Evolutionary conservation across 1,140 invertebrate genomes (phyloP).

Genomic region (Cherax quadricarinatus): DNA sequence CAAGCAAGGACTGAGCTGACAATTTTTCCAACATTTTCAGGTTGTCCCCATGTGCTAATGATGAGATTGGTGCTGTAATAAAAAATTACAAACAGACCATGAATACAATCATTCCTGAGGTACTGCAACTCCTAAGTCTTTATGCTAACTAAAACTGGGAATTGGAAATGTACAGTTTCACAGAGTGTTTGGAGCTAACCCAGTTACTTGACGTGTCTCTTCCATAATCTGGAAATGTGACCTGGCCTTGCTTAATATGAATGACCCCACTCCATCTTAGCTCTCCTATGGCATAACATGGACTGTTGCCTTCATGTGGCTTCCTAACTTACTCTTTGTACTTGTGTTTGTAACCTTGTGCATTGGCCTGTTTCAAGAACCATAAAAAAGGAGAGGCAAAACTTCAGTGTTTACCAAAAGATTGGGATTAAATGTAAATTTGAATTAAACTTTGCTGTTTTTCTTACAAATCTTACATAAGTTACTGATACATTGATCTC

Average conservation of each 20-base stretch:
- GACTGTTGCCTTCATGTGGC: conserved; percentile 3
- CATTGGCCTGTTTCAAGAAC: neutral
- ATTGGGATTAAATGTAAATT: neutral
- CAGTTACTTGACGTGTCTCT: neutral
- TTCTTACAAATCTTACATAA: neutral
- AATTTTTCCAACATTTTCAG: conserved; percentile 58
- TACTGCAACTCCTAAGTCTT: conserved; percentile 36
- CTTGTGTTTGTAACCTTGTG: neutral
- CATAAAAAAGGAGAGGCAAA: neutral
- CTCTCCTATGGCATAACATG: conserved; percentile 2
- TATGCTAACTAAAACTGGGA: conserved; percentile 50
- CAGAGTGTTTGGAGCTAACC: conserved; percentile 55
- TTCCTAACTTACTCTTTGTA: conserved; percentile 2
- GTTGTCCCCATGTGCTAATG: conserved; percentile 58
- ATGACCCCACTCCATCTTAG: neutral
- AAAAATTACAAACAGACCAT: conserved; percentile 67
- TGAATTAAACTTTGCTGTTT: neutral
- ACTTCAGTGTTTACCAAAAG: neutral
- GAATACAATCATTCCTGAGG: conserved; percentile 60
- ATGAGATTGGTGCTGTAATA: conserved; percentile 64
- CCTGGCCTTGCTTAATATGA: conserved; percentile 17
- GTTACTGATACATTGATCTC: no score
- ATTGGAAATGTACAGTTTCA: conserved; percentile 55
- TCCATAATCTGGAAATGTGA: conserved; percentile 28
- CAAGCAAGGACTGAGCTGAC: neutral